These are phyloP conservation scores for Nycticebus coucang DNA, from an alignment of 2,113 vertebrate genomes.

Conservation along the genomic window DNA sequence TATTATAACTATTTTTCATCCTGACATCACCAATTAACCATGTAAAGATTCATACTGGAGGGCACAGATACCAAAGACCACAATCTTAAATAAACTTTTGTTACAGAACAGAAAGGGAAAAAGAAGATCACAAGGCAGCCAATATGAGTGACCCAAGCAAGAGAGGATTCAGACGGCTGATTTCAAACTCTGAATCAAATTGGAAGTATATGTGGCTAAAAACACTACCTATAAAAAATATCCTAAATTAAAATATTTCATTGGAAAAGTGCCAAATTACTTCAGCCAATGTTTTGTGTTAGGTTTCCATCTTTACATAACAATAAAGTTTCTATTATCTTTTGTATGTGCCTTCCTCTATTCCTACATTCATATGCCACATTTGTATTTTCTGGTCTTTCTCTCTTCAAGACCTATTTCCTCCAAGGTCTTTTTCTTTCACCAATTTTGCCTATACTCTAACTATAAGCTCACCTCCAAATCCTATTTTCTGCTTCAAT, in stretches of 20 bases:
- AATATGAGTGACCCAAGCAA: background rate
- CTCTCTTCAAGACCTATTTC: background rate
- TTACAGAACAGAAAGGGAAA: background rate
- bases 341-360: background rate
- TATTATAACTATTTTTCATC: background rate
- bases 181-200: background rate
- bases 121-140: background rate
- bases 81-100: background rate
- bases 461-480: background rate
- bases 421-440: background rate
- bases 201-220: background rate
- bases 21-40: background rate
- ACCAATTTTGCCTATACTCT: background rate
- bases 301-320: background rate
- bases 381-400: slow-evolving; percentile 46
- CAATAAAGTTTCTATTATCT: background rate
- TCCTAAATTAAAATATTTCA: background rate
- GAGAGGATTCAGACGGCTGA: background rate
- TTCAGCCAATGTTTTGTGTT: background rate
- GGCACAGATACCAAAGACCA: background rate
- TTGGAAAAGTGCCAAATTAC: background rate
- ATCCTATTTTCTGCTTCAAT: background rate
- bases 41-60: background rate
- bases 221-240: background rate
- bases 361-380: background rate